phyloP scores from a whole-genome alignment of 2,888 invertebrate genomes.

The Trachelus iudaicus region DNA sequence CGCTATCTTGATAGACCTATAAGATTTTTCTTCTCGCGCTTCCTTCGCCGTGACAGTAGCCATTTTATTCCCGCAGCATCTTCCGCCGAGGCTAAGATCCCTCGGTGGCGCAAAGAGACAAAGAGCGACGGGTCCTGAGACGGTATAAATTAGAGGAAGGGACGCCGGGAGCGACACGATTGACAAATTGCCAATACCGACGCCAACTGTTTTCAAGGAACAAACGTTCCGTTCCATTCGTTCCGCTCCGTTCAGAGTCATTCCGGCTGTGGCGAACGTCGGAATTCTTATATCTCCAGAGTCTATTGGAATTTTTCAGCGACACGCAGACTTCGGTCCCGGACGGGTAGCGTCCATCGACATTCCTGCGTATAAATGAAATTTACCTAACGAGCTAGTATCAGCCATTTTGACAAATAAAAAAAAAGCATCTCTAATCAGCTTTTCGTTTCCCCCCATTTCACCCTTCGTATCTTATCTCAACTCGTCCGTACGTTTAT shows the following conservation, averaged over 20 bases:
- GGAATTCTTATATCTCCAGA: not conserved
- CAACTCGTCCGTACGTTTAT: no score
- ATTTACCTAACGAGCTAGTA: not conserved
- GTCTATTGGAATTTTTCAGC: not conserved
- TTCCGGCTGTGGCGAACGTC: not conserved
- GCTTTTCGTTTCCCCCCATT: no score
- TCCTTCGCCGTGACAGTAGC: not conserved
- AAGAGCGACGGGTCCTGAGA: not conserved
- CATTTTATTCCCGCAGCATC: not conserved
- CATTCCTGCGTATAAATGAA: not conserved
- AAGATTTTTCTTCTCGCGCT: not conserved
- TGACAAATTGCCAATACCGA: slow-evolving; percentile 36
- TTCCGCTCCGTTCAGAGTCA: not conserved
- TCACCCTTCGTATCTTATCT: no score
- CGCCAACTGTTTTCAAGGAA: slow-evolving; percentile 32
- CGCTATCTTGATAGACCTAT: not conserved
- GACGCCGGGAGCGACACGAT: slow-evolving; percentile 9
- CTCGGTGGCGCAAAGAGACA: not conserved
- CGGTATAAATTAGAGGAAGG: not conserved
- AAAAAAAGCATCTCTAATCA: no score
- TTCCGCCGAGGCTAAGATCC: not conserved
- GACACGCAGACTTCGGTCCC: not conserved
- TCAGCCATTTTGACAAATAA: not conserved
- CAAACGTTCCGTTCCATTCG: slow-evolving; percentile 25
- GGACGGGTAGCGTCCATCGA: not conserved